Base-by-base conservation (phyloP, 2,113 vertebrate genomes). In the Petaurus breviceps region DNA sequence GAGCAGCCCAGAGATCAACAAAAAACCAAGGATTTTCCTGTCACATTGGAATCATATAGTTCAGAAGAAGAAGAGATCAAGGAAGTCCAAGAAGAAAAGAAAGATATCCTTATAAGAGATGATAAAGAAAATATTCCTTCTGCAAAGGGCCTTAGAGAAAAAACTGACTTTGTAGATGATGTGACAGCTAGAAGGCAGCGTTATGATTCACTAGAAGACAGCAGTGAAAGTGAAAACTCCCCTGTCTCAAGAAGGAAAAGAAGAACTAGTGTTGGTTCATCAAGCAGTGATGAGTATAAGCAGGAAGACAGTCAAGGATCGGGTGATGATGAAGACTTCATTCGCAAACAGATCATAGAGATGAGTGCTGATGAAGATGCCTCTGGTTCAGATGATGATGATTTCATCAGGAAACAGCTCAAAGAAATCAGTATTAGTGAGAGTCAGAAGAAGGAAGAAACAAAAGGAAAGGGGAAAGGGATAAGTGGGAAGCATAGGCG, bases 241-340 rank as follows among this genome's bases (percentile, higher is more conserved):
- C 99, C 99, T 90, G 96, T 99, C 49, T 98, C 98, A 8, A 99
- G 98, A 61, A 99, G 99, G 94, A 99, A 98, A 98, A 99, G 98
- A 94, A 98, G 99, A 97, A 61, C 99, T 4, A 99, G 98, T 77
- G 95, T 98, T 92, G 97, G 99, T 92, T 99, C 99, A 61, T 99
- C 99, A 16, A 99, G 99, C 97, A 99, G 99, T 95, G 99, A 99
- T 84, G 99, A 99, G 0, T 98, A 99, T 92, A 99, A 99, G 98
- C 98, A 96, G 90, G 98, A 98, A 47, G 99, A 99, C n/a, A 99
- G 99, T 92, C 99, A 99, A 26, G 99, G 99, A n/a, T 99, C 99
- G 5, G 98, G 98, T n/a, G 99, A 99, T 89, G 99, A 99, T 54
- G 99, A 99, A 98, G 99, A 99, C 68, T 99, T 99, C 91, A 99